phyloP scores from a whole-genome alignment of 2,113 vertebrate species.

The Tonatia bakeri region DNA sequence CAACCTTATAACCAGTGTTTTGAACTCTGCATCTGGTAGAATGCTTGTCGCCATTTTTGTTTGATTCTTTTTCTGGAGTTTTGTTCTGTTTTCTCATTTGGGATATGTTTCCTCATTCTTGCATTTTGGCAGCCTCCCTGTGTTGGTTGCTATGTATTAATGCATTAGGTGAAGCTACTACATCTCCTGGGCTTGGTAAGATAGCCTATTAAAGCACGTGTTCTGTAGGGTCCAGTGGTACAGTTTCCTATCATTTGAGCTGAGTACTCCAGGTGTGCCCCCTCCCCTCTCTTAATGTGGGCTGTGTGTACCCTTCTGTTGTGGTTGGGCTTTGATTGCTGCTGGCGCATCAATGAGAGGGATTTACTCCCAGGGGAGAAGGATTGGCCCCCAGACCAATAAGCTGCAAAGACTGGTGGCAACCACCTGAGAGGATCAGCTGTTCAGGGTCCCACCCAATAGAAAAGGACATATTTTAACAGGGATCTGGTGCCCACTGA shows the following conservation, averaged over 20 bases:
- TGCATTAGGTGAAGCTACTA: background rate
- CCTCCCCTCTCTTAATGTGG: too few species aligned
- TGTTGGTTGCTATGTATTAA: too few species aligned
- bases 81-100: background rate
- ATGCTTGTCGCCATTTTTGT: background rate
- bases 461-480: background rate
- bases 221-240: background rate
- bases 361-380: background rate
- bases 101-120: background rate
- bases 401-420: background rate
- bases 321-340: background rate
- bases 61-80: background rate
- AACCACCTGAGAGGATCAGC: background rate
- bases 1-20: background rate
- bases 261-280: background rate
- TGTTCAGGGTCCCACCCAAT: background rate
- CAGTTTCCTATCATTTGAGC: background rate
- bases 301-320: background rate
- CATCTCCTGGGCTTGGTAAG: background rate
- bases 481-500: background rate
- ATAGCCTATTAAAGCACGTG: background rate
- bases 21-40: background rate
- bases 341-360: background rate
- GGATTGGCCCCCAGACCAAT: background rate
- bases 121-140: background rate